Conservation (phyloP, 2,797 vertebrate genomes). For the Babyrousa celebensis region DNA sequence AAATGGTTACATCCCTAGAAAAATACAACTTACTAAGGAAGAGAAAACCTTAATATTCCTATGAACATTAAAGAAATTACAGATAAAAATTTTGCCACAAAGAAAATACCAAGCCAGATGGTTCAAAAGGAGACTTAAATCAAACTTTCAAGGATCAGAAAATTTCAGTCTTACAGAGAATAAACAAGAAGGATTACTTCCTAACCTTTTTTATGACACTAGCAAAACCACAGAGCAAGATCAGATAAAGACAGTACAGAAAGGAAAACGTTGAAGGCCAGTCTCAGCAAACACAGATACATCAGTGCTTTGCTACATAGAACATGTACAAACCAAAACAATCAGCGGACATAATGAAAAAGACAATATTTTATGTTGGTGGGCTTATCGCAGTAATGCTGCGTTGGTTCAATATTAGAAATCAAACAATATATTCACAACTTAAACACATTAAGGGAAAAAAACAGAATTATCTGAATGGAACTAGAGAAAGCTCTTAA, state of each 20-base stretch:
- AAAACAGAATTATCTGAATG: conserved; percentile 57
- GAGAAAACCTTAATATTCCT: neutral
- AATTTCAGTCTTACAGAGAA: conserved; percentile 60
- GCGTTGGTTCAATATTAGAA: conserved; percentile 48
- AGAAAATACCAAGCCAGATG: conserved; percentile 65
- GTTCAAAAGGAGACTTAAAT: conserved; percentile 66
- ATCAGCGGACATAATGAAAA: neutral
- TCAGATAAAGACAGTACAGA: neutral
- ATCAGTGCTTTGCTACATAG: neutral
- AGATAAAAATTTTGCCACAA: conserved; percentile 53
- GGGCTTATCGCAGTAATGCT: neutral
- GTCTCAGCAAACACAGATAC: neutral
- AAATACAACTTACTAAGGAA: conserved; percentile 46
- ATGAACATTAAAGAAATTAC: conserved; percentile 48
- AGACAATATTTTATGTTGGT: neutral
- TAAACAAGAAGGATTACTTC: conserved; percentile 44
- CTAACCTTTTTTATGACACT: conserved; percentile 30
- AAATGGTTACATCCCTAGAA: conserved; percentile 31
- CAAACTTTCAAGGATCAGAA: conserved; percentile 67
- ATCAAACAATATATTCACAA: conserved; percentile 51
- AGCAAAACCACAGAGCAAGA: neutral
- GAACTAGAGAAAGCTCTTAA: conserved; percentile 38
- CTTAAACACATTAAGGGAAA: conserved; percentile 30
- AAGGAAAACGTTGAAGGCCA: conserved; percentile 1
- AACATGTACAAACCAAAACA: conserved; percentile 20